Evolutionary conservation across 1,140 invertebrate genomes (phyloP).

Genomic region (Neodiprion virginianus): DNA sequence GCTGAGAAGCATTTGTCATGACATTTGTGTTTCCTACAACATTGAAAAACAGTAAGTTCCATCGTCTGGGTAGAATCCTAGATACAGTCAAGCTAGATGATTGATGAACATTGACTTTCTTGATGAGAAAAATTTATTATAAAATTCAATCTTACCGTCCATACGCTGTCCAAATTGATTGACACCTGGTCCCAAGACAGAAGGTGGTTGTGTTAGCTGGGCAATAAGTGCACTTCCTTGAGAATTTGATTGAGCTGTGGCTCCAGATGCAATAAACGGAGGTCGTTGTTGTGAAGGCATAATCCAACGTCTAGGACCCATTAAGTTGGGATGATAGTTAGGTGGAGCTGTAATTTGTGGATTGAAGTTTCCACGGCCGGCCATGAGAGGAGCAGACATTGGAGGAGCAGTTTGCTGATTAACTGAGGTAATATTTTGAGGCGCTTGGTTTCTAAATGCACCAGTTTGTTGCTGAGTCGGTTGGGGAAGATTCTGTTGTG

Average conservation of each 20-base stretch:
- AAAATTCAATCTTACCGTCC: slow-evolving; percentile 46
- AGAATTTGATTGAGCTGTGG: slow-evolving; percentile 52
- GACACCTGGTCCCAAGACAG: slow-evolving; percentile 60
- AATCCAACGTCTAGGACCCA: slow-evolving; percentile 35
- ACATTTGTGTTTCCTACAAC: slow-evolving; percentile 44
- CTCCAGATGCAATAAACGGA: slow-evolving; percentile 50
- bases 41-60: slow-evolving; percentile 17
- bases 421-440: slow-evolving; percentile 54
- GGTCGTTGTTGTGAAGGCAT: slow-evolving; percentile 50
- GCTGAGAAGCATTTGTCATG: slow-evolving; percentile 58
- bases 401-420: slow-evolving; percentile 47
- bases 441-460: slow-evolving; percentile 49
- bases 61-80: no score
- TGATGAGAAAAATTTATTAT: slow-evolving; percentile 10
- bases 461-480: slow-evolving; percentile 47
- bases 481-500: slow-evolving; percentile 50
- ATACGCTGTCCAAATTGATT: slow-evolving; percentile 63
- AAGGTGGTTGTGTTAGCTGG: slow-evolving; percentile 72
- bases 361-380: slow-evolving; percentile 53
- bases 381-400: slow-evolving; percentile 46
- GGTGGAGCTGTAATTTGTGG: slow-evolving; percentile 62
- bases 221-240: slow-evolving; percentile 70
- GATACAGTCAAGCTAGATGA: no score
- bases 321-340: slow-evolving; percentile 57
- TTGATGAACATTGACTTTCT: background rate